Evolutionary conservation across 2,113 vertebrate species (phyloP), one percentile per base, ranked within the genome.

Genomic region (Burhinus oedicnemus): DNA sequence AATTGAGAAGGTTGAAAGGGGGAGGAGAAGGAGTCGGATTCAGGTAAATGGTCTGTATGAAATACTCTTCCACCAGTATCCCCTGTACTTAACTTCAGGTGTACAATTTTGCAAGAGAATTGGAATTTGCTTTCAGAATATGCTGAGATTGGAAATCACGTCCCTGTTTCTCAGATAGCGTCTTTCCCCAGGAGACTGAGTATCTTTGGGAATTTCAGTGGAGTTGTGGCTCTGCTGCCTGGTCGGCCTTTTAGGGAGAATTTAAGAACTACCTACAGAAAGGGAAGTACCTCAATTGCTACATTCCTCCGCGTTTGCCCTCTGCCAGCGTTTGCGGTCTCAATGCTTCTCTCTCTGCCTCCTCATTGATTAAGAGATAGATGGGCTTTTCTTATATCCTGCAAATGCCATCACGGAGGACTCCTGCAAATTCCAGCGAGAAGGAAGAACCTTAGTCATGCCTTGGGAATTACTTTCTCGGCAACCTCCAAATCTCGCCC

Each of bases 321-420:
- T 69, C 61, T 11, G 9, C 38, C 21, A 14, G 40, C 6, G 0
- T 44, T 27, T 52, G 26, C 44, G 21, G 23, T 38, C 27, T 29
- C 0, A 0, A 1, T 34, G 61, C 19, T 71, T 30, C 77, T 78
- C 29, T 51, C 77, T 32, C 14, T 65, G 65, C 15, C 44, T 14
- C 13, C 60, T 58, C 17, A 2, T 3, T 23, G 21, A 5, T 40
- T 74, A 16, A 12, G 21, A 42, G 22, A 19, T 12, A n/a, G 14
- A 11, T 3, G 21, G 2, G 52, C 25, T 84, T 76, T 8, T 27
- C 38, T 34, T 34, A 7, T 10, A 11, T 49, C 61, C 69, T 88
- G 52, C 34, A 74, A 3, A 9, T 45, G 38, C 13, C 30, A 12
- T 66, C 47, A 5, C 0, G 0, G 40, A 17, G 61, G 7, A 5